Base-by-base conservation (phyloP, 2,888 invertebrate species). In the Drosophila hawaiiensis region DNA sequence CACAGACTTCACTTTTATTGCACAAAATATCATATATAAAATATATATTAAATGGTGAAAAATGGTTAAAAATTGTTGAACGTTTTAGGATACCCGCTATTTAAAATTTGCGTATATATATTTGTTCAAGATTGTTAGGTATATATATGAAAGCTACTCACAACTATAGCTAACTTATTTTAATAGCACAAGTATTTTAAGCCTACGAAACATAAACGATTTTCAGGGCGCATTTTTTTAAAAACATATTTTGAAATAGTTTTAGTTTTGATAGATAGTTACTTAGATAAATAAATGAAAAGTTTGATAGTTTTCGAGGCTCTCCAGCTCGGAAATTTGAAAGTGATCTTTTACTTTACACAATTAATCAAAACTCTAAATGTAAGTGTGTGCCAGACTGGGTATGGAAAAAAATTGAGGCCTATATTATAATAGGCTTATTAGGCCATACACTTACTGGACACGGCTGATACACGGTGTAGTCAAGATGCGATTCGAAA, bases 401-500 rank as follows among this genome's bases (percentile, higher is more conserved):
- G 7, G 12, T 31, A 54, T 37, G 35, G 35, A 6, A 19, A 29
- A 43, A 31, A 22, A 59, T 47, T 2, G 19, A 59, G 43, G 25
- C 12, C 25, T 35, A 25, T 4, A 14, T 59, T 47, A 19, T 33
- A 28, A 33, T 39, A 12, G 22, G 16, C 37, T 9, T 37, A 28
- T 28, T 55, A 19, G 37, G 37, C 54, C 10, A 35, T 19, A 35
- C 22, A 35, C 22, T 16, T 35, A 25, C 35, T 35, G 37, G 25
- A 37, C 25, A 37, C 19, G 10, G 25, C 6, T 3, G 35, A 22
- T 53, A 33, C 53, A 4, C 22, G 31, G 3, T 47, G 25, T 31
- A 0, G 41, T 22, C 49, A 22, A 60, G 56, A 62, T 68, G 50
- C 31, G 60, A 68, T 43, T 49, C 56, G 35, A 68, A 69, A 62